A percentile compares a stretch with the other conserved stretches of the same genome.
phyloP scores from a whole-genome alignment of 1,140 invertebrate genomes.

The Megalonaias nervosa region DNA sequence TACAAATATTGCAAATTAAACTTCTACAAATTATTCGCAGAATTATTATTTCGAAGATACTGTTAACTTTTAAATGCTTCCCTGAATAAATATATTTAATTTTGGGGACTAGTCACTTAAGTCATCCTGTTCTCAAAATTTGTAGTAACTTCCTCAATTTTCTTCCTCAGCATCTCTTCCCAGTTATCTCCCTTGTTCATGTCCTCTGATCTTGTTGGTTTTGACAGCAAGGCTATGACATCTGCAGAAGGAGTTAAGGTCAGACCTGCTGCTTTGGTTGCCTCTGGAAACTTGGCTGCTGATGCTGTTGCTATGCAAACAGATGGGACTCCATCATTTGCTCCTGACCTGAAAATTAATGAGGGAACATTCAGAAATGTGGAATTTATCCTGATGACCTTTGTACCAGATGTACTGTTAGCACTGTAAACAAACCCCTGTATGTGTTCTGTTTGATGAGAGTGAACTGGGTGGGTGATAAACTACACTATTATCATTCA shows the following conservation, averaged over 20 bases:
- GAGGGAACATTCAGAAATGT: neutral
- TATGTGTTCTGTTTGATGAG: neutral
- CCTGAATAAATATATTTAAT: too few relatives aligned
- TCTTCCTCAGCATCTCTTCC: constrained; percentile 61
- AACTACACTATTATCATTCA: neutral
- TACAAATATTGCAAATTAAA: too few relatives aligned
- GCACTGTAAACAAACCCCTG: too few relatives aligned
- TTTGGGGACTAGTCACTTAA: neutral
- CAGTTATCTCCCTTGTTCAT: constrained; percentile 68
- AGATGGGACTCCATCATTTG: constrained; percentile 10
- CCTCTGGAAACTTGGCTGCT: constrained; percentile 72
- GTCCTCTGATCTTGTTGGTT: constrained; percentile 53
- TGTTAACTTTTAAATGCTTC: too few relatives aligned
- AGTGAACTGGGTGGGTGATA: neutral
- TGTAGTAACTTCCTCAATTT: constrained; percentile 61
- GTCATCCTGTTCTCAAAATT: constrained; percentile 9
- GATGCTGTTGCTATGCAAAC: constrained; percentile 72
- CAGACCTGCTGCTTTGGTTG: constrained; percentile 63
- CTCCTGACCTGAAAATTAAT: too few relatives aligned
- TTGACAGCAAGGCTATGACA: constrained; percentile 39
- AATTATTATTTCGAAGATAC: too few relatives aligned
- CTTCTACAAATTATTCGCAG: too few relatives aligned
- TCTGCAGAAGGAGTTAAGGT: constrained; percentile 35
- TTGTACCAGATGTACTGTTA: neutral
- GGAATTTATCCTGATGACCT: neutral